These are phyloP conservation scores for Norana najaformis DNA, from an alignment of 2,888 invertebrate genomes.

Conservation along the genomic window DNA sequence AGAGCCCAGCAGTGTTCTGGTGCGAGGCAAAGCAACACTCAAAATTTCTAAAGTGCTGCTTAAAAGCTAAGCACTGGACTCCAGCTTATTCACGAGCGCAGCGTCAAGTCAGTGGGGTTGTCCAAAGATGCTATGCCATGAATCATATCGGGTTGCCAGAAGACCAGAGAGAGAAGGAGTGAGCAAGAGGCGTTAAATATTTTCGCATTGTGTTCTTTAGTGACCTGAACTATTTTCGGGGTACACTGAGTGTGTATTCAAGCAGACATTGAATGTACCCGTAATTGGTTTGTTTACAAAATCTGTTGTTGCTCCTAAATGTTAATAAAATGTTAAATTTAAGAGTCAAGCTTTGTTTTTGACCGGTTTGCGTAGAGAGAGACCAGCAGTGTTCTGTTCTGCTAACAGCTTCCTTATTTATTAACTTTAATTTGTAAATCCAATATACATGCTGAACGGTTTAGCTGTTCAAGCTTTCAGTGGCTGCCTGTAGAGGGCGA, in stretches of 20 bases:
- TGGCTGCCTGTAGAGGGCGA: neutral
- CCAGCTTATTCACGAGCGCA: no score
- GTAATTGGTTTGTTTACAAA: neutral
- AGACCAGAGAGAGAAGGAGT: no score
- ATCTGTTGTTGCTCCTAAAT: neutral
- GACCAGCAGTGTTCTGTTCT: no score
- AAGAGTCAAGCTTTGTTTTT: neutral
- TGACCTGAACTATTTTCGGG: neutral
- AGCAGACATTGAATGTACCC: neutral
- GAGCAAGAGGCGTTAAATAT: neutral
- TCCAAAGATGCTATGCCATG: no score
- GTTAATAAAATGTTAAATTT: neutral
- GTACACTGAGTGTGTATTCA: neutral
- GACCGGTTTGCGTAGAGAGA: neutral
- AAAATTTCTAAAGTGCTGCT: no score
- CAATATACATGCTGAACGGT: neutral
- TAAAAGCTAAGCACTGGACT: no score
- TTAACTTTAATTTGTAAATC: conserved; percentile 7
- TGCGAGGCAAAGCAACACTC: no score
- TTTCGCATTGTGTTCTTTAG: neutral
- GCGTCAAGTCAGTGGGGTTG: no score
- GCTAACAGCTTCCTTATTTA: neutral
- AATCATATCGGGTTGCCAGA: no score
- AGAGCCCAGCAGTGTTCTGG: no score
- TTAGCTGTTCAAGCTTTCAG: neutral